phyloP scores from a whole-genome alignment of 1,140 invertebrate species.

The Philotrypesis tridentata region DNA sequence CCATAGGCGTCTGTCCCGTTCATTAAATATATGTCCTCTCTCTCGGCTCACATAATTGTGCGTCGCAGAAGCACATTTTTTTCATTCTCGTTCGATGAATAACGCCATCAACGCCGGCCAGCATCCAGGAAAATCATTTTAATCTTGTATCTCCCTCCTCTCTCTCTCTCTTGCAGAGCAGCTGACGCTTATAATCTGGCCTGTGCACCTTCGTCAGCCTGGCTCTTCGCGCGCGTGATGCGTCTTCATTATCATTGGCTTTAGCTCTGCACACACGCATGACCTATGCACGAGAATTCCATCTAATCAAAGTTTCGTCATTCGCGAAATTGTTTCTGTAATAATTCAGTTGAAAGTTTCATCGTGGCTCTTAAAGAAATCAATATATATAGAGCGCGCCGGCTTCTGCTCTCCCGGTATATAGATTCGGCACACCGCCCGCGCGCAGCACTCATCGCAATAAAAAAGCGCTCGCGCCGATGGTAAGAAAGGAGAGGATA shows the following conservation, averaged over 20 bases:
- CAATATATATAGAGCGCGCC: background rate
- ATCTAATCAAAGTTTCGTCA: too few relatives aligned
- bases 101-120: background rate
- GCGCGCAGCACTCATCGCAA: background rate
- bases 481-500: background rate
- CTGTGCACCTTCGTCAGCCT: background rate
- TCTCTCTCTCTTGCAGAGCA: background rate
- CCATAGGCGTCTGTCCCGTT: background rate
- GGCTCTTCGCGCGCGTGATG: background rate
- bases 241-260: slow-evolving; percentile 28
- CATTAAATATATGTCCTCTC: background rate
- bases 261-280: slow-evolving; percentile 4
- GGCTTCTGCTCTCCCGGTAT: background rate
- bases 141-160: background rate
- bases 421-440: background rate
- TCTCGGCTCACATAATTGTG: too few relatives aligned
- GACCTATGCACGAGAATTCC: background rate
- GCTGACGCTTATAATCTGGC: background rate
- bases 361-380: background rate
- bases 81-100: background rate
- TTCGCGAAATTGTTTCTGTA: background rate
- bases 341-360: background rate
- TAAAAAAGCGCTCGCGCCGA: background rate
- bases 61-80: background rate
- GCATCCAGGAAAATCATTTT: background rate